Conservation (phyloP, 2,797 vertebrate species). For the Tenualosa thibaudeaui region DNA sequence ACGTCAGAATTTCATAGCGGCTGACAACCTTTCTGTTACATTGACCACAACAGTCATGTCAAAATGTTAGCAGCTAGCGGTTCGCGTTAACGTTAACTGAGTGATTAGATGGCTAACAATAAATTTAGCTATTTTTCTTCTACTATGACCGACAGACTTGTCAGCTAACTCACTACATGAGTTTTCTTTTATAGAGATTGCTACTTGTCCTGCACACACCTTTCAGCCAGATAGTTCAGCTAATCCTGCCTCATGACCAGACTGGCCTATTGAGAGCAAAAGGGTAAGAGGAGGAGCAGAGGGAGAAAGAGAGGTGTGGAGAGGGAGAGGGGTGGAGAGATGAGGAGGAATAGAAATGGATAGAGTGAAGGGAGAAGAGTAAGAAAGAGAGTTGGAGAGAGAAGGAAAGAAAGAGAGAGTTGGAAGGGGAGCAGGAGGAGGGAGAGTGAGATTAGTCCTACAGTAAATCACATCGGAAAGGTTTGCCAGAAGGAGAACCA, state of each 20-base stretch:
- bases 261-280: background rate
- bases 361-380: background rate
- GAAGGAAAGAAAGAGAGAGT: background rate
- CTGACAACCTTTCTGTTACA: too few species aligned
- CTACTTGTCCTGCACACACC: background rate
- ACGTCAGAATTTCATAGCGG: too few species aligned
- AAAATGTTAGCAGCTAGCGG: too few species aligned
- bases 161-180: too few species aligned
- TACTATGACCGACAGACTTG: too few species aligned
- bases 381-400: background rate
- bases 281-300: background rate
- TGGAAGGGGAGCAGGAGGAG: background rate
- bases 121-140: too few species aligned
- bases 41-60: too few species aligned
- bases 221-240: background rate
- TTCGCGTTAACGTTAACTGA: too few species aligned
- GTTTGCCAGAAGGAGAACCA: background rate
- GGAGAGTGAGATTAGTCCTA: background rate
- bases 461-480: background rate
- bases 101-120: too few species aligned
- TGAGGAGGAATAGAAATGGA: background rate
- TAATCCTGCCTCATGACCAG: background rate
- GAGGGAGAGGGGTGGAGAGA: background rate
- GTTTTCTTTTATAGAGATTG: too few species aligned
- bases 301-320: background rate